Conservation (phyloP, 2,113 vertebrate species). For the Hemichromis elongatus region DNA sequence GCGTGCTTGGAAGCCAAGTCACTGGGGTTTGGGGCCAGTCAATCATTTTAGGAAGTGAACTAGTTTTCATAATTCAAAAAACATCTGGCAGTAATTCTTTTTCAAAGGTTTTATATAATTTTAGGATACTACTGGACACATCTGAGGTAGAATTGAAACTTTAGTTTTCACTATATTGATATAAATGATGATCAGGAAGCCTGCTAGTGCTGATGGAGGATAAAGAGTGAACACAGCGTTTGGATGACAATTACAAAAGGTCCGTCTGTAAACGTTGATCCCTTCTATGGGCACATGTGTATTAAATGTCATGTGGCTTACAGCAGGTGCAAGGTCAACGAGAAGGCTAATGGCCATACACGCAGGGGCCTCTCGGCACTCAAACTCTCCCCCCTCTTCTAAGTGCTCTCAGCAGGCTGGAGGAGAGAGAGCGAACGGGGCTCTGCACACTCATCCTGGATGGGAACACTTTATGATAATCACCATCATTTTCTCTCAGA, state of each 20-base stretch:
- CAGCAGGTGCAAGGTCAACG: conserved; percentile 60
- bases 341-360: conserved; percentile 51
- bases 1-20: neutral
- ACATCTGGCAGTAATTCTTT: neutral
- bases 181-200: neutral
- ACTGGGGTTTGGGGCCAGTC: neutral
- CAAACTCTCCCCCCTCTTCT: neutral
- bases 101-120: neutral
- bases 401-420: conserved; percentile 47
- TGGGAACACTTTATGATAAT: conserved; percentile 75
- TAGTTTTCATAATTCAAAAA: neutral
- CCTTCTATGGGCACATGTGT: conserved; percentile 20
- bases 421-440: neutral
- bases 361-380: conserved; percentile 19
- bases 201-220: neutral
- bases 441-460: conserved; percentile 49
- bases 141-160: neutral
- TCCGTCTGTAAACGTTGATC: neutral
- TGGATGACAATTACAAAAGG: neutral
- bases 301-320: conserved; percentile 27
- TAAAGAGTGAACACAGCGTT: neutral
- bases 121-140: neutral
- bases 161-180: neutral
- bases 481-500: conserved; percentile 65
- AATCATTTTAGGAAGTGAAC: neutral